phyloP scores from a whole-genome alignment of 2,113 vertebrate genomes.

The Anser cygnoides region DNA sequence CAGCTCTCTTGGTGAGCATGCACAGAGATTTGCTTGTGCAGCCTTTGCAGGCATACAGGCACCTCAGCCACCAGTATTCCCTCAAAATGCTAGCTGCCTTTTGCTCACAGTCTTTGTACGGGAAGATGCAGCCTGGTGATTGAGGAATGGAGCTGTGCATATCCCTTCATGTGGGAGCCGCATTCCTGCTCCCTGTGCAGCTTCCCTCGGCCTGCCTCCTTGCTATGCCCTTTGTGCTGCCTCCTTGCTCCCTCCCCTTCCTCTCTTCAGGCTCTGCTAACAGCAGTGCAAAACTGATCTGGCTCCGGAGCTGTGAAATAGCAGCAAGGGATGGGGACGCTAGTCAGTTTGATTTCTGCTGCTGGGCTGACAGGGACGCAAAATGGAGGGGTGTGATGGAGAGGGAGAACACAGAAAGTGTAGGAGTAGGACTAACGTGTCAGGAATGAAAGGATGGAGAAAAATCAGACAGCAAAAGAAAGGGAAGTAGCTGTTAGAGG shows the following conservation, averaged over 20 bases:
- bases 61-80: not conserved
- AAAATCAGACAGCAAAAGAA: not conserved
- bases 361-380: not conserved
- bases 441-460: not conserved
- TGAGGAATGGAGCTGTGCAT: rapidly evolving
- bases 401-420: not conserved
- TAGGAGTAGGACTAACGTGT: not conserved
- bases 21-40: not conserved
- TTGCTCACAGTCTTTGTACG: not conserved
- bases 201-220: not conserved
- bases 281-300: not conserved
- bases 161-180: rapidly evolving
- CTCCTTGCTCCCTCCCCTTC: not conserved
- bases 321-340: not conserved
- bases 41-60: rapidly evolving
- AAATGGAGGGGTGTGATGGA: not conserved
- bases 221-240: not conserved
- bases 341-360: not conserved
- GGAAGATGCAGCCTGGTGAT: not conserved
- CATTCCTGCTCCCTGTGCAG: rapidly evolving
- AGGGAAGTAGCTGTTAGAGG: not conserved
- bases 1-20: not conserved
- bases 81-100: not conserved
- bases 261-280: not conserved
- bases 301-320: not conserved